phyloP scores from a whole-genome alignment of 1,140 invertebrate species.

The Lepidotrigona ventralis region DNA sequence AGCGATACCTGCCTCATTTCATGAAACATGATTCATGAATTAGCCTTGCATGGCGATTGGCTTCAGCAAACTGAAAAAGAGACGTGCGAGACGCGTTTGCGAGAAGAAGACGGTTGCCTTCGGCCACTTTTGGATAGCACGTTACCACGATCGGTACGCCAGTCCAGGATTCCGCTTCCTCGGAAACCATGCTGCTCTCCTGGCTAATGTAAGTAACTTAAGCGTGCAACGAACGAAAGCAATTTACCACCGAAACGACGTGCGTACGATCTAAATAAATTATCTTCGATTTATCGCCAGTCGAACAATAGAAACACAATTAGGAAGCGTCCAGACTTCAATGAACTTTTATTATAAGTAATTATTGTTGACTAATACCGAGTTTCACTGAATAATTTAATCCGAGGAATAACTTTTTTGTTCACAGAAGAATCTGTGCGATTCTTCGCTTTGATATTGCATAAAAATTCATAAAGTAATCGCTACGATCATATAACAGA shows the following conservation, averaged over 20 bases:
- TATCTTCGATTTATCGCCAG: background rate
- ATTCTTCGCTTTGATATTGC: no score
- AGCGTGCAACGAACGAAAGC: background rate
- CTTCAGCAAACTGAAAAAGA: conserved; percentile 4
- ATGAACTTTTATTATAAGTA: no score
- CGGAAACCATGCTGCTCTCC: conserved; percentile 21
- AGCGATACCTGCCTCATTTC: background rate
- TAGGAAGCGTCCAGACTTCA: background rate
- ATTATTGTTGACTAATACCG: background rate
- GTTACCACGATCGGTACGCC: background rate
- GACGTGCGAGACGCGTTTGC: background rate
- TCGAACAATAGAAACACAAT: background rate
- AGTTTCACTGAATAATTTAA: background rate
- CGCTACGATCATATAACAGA: background rate
- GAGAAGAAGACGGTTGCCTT: background rate
- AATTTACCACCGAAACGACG: no score
- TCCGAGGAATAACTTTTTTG: no score
- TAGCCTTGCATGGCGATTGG: conserved; percentile 12
- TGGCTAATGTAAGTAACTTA: conserved; percentile 34
- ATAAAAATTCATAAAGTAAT: no score
- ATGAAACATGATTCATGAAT: conserved; percentile 13
- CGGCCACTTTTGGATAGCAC: conserved; percentile 4
- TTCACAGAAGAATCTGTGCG: no score
- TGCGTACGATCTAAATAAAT: background rate
- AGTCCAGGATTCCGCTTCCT: conserved; percentile 23